Conservation (phyloP, 1,140 invertebrate genomes). For the Hyposmocoma kahamanoa region DNA sequence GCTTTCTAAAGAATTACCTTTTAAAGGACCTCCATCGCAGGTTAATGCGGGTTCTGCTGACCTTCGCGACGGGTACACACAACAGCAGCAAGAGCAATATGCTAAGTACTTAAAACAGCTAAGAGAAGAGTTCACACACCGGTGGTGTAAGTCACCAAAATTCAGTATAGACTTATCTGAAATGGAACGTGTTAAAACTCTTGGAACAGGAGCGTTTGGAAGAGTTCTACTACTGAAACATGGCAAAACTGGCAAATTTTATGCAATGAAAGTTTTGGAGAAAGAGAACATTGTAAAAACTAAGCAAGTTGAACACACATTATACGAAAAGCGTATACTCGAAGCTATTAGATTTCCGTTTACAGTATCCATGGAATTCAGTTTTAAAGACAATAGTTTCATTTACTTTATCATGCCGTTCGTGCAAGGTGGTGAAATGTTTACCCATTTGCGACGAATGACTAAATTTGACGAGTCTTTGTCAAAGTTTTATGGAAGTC, state of each 20-base stretch:
- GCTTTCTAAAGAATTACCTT: constrained; percentile 26
- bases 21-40: constrained; percentile 28
- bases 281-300: constrained; percentile 90
- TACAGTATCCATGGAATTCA: constrained; percentile 86
- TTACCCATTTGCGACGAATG: constrained; percentile 81
- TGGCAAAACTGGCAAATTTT: constrained; percentile 76
- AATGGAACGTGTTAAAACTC: constrained; percentile 63
- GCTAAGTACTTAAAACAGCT: constrained; percentile 48
- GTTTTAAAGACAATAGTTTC: constrained; percentile 90
- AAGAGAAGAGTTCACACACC: constrained; percentile 48
- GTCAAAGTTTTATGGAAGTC: constrained; percentile 93
- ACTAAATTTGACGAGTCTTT: constrained; percentile 87
- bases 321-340: constrained; percentile 91
- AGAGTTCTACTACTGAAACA: constrained; percentile 89
- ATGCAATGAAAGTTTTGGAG: constrained; percentile 94
- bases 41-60: constrained; percentile 22
- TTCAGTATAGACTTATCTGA: constrained; percentile 39
- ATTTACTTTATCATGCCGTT: constrained; percentile 90
- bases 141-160: constrained; percentile 41
- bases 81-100: constrained; percentile 55
- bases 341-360: constrained; percentile 89
- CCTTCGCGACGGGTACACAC: constrained; percentile 46
- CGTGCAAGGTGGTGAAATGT: constrained; percentile 89
- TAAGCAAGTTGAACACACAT: constrained; percentile 90
- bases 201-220: constrained; percentile 94